Percentiles rank a stretch among this genome's conserved stretches.
Evolutionary conservation across 1,140 invertebrate species (phyloP).

Genomic region (Lamellibrachia luymesi): DNA sequence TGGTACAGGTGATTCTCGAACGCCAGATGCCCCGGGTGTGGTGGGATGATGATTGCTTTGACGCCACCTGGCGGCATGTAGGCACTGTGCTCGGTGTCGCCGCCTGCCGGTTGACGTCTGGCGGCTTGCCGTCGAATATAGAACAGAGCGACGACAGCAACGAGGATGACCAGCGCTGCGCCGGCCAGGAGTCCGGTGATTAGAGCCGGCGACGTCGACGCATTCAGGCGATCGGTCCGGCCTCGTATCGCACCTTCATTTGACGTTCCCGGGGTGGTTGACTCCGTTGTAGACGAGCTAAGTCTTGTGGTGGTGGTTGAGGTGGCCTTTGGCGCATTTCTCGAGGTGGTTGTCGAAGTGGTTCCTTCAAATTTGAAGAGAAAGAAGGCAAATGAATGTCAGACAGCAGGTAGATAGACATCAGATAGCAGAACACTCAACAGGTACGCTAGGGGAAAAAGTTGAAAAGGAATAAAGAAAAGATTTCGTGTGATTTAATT

Average conservation of each 20-base stretch:
- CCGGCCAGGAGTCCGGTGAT: neutral
- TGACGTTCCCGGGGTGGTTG: neutral
- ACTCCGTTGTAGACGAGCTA: too few species aligned
- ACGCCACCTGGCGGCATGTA: neutral
- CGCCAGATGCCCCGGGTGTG: neutral
- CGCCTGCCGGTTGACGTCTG: neutral
- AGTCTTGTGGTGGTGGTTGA: too few species aligned
- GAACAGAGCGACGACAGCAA: neutral
- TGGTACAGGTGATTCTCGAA: neutral
- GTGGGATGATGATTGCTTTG: neutral
- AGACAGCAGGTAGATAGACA: too few species aligned
- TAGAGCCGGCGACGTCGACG: neutral
- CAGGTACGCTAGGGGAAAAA: too few species aligned
- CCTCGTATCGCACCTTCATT: neutral
- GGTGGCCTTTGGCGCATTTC: neutral
- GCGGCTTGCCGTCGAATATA: neutral
- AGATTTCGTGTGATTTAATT: too few species aligned
- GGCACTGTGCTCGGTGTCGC: neutral
- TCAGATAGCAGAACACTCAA: too few species aligned
- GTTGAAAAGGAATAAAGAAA: too few species aligned
- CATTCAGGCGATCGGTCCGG: neutral
- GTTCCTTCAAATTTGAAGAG: too few species aligned
- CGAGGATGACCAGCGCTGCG: neutral
- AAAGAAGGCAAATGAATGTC: too few species aligned
- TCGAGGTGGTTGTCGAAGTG: neutral